These are phyloP conservation scores for Nomada ferruginata DNA, from an alignment of 2,888 invertebrate genomes.

Conservation along the genomic window DNA sequence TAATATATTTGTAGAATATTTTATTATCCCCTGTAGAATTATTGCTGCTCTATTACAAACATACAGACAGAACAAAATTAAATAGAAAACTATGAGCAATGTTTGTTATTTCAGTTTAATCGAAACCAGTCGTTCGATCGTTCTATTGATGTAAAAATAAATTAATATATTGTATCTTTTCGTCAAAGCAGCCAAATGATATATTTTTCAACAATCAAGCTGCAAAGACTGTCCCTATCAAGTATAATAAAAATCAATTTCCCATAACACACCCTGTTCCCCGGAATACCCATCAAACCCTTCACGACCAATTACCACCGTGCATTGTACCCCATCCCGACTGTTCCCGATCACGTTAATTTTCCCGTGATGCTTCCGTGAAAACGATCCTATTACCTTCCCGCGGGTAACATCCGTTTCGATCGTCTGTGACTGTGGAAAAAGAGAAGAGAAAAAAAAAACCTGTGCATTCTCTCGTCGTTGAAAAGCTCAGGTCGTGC, in stretches of 20 bases:
- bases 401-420: constrained; percentile 64
- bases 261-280: constrained; percentile 35
- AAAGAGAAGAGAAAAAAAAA: constrained; percentile 11
- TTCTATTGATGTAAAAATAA: no score
- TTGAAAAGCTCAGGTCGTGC: constrained; percentile 65
- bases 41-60: no score
- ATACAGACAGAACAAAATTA: no score
- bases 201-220: neutral
- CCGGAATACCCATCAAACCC: constrained; percentile 63
- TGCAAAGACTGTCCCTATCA: neutral
- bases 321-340: constrained; percentile 53
- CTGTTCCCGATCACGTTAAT: constrained; percentile 43
- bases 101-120: no score
- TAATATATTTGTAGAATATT: neutral
- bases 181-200: no score
- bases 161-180: no score
- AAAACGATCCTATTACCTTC: constrained; percentile 58
- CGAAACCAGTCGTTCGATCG: no score
- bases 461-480: neutral
- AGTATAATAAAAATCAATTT: constrained; percentile 29
- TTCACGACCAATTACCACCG: constrained; percentile 64
- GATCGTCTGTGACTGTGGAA: constrained; percentile 37
- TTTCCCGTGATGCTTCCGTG: constrained; percentile 58
- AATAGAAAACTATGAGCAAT: no score
- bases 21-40: neutral